Percentiles rank a stretch among this genome's conserved stretches.
phyloP scores from a whole-genome alignment of 92 coral and sea anemone species.

The Epizoanthus fatuus region DNA sequence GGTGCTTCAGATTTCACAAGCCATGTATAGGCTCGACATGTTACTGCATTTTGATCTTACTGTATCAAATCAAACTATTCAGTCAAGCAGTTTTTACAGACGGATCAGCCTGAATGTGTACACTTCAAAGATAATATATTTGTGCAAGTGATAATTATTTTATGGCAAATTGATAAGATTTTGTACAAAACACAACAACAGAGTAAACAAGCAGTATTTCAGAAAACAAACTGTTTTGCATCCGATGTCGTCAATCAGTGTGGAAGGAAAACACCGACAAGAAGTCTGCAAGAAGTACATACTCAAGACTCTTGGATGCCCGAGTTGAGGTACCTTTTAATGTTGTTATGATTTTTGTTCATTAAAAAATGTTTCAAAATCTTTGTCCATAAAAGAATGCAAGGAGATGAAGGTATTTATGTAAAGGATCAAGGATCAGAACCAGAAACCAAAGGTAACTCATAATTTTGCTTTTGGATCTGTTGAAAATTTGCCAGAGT shows the following conservation, averaged over 20 bases:
- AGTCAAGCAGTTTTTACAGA: too few relatives aligned
- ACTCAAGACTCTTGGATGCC: slow-evolving; percentile 39
- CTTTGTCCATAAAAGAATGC: neutral
- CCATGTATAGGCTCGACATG: too few relatives aligned
- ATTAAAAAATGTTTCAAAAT: neutral
- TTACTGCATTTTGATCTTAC: too few relatives aligned
- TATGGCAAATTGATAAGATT: too few relatives aligned
- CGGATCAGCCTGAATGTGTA: too few relatives aligned
- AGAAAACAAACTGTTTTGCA: neutral
- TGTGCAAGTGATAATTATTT: too few relatives aligned
- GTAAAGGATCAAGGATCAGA: slow-evolving; percentile 21
- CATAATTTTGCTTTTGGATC: neutral
- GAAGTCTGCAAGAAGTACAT: slow-evolving; percentile 3
- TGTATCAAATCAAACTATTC: too few relatives aligned
- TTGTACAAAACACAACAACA: too few relatives aligned
- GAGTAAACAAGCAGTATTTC: neutral
- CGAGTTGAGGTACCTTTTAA: slow-evolving; percentile 32
- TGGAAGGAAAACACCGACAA: neutral
- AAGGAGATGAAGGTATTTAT: slow-evolving; percentile 33
- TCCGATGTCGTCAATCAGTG: neutral
- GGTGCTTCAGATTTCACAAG: too few relatives aligned
- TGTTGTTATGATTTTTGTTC: neutral
- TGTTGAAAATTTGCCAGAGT: neutral
- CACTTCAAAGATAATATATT: too few relatives aligned
- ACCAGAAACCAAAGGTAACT: slow-evolving; percentile 33